These are phyloP conservation scores for Oostethus manadensis DNA, from an alignment of 2,113 vertebrate species.

Conservation along the genomic window DNA sequence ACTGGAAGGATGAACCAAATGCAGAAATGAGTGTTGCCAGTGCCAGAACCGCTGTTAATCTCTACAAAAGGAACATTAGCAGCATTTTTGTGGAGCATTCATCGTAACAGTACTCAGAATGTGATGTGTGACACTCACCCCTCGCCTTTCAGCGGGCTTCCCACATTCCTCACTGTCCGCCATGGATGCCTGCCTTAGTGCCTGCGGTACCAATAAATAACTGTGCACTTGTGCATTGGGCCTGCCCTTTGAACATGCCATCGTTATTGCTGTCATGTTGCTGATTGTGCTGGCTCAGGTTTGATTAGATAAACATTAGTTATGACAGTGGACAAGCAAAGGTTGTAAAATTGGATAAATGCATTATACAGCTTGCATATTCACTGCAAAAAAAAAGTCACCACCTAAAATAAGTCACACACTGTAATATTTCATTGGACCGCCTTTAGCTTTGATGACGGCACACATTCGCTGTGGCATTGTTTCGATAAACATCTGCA, in stretches of 20 bases:
- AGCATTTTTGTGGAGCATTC: conserved; percentile 6
- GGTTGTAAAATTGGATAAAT: too few species aligned
- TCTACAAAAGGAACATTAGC: conserved; percentile 61
- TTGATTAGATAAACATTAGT: background rate
- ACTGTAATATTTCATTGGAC: too few species aligned
- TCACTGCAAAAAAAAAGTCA: too few species aligned
- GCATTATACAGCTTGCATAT: too few species aligned
- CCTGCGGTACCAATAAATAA: conserved; percentile 6
- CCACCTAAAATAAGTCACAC: too few species aligned
- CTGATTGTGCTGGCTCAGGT: conserved; percentile 14
- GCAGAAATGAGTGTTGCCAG: conserved; percentile 75
- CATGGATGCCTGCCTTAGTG: conserved; percentile 41
- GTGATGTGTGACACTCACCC: conserved; percentile 54
- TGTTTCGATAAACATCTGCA: too few species aligned
- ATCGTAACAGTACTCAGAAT: background rate
- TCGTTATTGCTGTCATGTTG: conserved; percentile 34
- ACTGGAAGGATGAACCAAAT: conserved; percentile 96
- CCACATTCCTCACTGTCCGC: conserved; percentile 9
- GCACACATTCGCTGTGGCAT: too few species aligned
- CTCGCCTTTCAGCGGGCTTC: conserved; percentile 44
- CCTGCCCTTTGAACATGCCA: conserved; percentile 64
- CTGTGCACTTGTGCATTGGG: background rate
- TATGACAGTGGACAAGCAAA: background rate
- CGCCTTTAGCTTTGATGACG: too few species aligned
- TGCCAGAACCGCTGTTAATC: conserved; percentile 69